These are phyloP conservation scores for Steromphala cineraria DNA, from an alignment of 2,888 invertebrate genomes.

Conservation along the genomic window DNA sequence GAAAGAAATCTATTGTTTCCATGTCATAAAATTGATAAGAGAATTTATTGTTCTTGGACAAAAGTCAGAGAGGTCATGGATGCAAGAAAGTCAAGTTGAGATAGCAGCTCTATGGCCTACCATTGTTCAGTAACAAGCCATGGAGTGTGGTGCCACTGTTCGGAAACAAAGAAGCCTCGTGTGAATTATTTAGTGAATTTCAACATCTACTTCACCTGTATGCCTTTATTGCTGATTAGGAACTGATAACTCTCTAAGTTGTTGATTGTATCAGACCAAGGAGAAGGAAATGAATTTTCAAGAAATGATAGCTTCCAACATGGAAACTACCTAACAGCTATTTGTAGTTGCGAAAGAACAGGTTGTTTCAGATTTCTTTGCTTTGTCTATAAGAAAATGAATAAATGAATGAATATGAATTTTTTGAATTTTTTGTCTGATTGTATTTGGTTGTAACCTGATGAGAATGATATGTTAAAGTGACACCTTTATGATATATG, in stretches of 20 bases:
- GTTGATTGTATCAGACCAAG: neutral
- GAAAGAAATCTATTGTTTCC: no score
- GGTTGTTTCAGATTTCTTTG: no score
- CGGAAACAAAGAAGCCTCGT: neutral
- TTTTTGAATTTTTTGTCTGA: no score
- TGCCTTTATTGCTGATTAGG: neutral
- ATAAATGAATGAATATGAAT: no score
- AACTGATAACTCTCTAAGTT: neutral
- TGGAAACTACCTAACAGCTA: no score
- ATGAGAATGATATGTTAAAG: no score
- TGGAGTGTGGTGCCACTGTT: neutral
- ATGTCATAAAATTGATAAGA: neutral
- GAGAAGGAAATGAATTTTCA: no score
- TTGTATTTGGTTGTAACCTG: no score
- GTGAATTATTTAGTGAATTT: neutral
- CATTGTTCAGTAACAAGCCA: neutral
- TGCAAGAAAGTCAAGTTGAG: neutral
- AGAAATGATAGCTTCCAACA: no score
- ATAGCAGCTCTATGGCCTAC: neutral
- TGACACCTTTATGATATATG: no score
- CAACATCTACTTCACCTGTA: neutral
- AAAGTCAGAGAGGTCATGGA: neutral
- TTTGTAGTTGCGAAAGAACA: no score
- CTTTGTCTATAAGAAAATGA: no score
- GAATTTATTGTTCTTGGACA: neutral